Conservation (phyloP, 2,888 invertebrate species). For the Chloroclystis v-ata region DNA sequence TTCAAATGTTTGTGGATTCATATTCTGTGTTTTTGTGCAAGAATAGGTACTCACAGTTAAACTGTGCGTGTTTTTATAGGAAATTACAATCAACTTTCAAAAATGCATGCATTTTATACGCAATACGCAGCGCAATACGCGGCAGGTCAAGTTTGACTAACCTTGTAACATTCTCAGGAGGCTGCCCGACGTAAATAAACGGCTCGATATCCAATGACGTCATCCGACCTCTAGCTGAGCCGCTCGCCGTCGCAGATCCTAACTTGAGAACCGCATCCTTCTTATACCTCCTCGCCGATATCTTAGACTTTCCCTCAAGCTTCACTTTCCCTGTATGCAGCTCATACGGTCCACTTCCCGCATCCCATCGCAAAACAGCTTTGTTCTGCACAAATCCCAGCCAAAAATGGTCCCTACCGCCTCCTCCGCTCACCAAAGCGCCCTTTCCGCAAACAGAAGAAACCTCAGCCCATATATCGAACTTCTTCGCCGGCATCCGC, state of each 20-base stretch:
- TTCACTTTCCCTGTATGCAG: constrained; percentile 59
- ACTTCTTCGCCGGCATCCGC: constrained; percentile 61
- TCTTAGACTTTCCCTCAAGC: constrained; percentile 55
- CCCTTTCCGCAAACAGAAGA: constrained; percentile 64
- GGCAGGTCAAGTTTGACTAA: no score
- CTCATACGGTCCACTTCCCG: constrained; percentile 62
- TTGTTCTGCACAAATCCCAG: constrained; percentile 61
- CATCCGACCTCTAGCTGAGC: constrained; percentile 63
- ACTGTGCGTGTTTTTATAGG: no score
- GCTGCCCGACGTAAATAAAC: constrained; percentile 60
- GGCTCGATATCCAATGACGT: constrained; percentile 65
- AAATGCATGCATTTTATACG: no score
- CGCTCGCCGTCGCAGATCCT: constrained; percentile 53
- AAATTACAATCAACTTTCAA: no score
- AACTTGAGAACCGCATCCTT: constrained; percentile 63
- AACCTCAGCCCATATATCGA: constrained; percentile 71
- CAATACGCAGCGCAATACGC: no score
- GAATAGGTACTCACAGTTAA: no score
- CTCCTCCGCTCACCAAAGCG: constrained; percentile 60
- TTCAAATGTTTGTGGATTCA: no score
- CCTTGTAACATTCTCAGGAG: constrained; percentile 67
- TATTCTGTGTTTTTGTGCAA: no score
- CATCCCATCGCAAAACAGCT: constrained; percentile 62
- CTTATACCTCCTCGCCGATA: constrained; percentile 65
- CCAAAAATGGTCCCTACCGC: constrained; percentile 69